Evolutionary conservation across 2,888 invertebrate species (phyloP), one percentile per base, ranked within the genome.

Genomic region (Oligia fasciuncula): DNA sequence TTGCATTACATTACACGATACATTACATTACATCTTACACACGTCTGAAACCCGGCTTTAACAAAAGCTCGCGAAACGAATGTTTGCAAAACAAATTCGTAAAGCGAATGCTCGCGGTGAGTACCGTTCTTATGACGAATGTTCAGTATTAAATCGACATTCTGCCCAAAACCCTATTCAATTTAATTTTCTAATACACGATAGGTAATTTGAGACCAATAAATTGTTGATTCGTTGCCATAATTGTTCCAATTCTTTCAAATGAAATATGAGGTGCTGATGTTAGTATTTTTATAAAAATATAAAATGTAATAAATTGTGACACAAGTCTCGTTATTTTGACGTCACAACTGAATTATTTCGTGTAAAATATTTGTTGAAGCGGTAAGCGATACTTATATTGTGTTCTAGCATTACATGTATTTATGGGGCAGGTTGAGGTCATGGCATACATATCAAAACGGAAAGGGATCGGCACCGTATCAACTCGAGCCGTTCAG

Each of bases 181-280:
- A 11, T 66, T 35, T 23, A 66, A 66, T 72, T 68, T 62, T 69
- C n/a, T 5, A 63, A 73, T 54, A 70, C 29, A 17, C 23, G 14
- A 49, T 63, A n/a, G n/a, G n/a, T n/a, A 13, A 68, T 57, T 23
- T 68, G 40, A 71, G 23, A 72, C 46, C 19, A 62, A 35, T 71
- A 71, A 46, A 70, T 49, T 73, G 29, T 60, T 35, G 29, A 65
- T 57, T 9, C 35, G 40, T 51, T 54, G 40, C 17, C 35, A n/a
- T 74, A 14, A 72, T 82, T 57, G 40, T 54, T 68, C 35, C 46
- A 65, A 66, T 79, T 73, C 17, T 68, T 68, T 68, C 19, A 72
- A 73, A 66, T 66, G 23, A 75, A 70, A 76, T 73, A 67, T 11
- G 60, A 83, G 19, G 35, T 81, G 73, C 68, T 81, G 71, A 72